These are phyloP conservation scores for Nephrotoma appendiculata DNA, from an alignment of 2,888 invertebrate species.

Conservation along the genomic window DNA sequence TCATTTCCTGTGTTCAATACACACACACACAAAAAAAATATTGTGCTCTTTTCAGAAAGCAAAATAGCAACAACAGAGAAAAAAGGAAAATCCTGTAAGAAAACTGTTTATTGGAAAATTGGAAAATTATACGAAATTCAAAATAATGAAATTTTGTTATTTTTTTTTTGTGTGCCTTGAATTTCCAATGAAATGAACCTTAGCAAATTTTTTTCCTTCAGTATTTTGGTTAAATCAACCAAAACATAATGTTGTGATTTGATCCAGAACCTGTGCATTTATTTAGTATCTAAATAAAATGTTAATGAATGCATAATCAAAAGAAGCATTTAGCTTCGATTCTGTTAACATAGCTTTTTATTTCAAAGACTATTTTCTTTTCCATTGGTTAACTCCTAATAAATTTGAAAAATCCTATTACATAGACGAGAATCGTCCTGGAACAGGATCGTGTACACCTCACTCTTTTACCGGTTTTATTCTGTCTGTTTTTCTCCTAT, in stretches of 20 bases:
- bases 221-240: background rate
- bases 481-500: too few relatives aligned
- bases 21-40: background rate
- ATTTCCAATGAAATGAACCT: background rate
- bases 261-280: background rate
- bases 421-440: too few relatives aligned
- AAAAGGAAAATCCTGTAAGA: background rate
- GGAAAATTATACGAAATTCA: background rate
- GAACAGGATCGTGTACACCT: too few relatives aligned
- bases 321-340: background rate
- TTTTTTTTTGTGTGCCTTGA: background rate
- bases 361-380: too few relatives aligned
- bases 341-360: too few relatives aligned
- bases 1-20: background rate
- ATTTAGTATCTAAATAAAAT: background rate
- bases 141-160: background rate
- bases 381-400: too few relatives aligned
- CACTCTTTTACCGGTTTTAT: too few relatives aligned
- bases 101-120: background rate
- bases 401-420: too few relatives aligned
- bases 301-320: background rate
- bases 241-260: background rate
- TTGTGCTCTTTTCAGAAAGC: background rate
- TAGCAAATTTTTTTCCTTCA: background rate
- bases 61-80: background rate